These are phyloP conservation scores for Mormyrus hasselquistii DNA, from an alignment of 2,797 vertebrate species.

Conservation along the genomic window DNA sequence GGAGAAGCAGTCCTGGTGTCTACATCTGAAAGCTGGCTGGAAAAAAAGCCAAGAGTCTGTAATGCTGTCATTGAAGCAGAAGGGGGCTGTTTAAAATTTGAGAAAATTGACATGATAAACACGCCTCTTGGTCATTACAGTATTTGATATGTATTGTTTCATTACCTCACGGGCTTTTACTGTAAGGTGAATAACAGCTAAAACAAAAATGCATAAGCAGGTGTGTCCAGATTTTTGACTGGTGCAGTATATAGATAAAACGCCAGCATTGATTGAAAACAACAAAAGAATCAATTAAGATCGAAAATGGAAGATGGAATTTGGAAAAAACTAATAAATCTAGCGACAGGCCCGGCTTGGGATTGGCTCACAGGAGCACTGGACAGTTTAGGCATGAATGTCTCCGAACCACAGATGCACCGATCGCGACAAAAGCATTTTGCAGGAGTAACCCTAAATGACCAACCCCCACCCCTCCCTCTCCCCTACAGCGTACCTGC, in stretches of 20 bases:
- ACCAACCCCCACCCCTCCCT: not conserved
- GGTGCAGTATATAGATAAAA: not conserved
- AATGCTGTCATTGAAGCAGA: not conserved
- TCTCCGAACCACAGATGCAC: not conserved
- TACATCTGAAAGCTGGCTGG: not conserved
- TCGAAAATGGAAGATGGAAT: not conserved
- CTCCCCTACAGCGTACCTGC: constrained; percentile 75
- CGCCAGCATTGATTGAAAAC: not conserved
- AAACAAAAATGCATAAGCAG: not conserved
- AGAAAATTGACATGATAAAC: not conserved
- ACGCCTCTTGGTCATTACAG: not conserved
- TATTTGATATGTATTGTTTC: not conserved
- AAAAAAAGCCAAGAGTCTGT: not conserved
- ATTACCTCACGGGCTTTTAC: not conserved
- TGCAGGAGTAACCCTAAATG: not conserved
- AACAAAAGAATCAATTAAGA: not conserved
- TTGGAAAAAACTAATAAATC: not conserved
- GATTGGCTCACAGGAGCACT: not conserved
- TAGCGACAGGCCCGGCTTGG: not conserved
- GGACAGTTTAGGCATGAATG: not conserved
- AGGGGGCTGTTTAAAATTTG: not conserved
- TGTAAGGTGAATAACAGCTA: not conserved
- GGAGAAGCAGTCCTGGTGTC: not conserved
- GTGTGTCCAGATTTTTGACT: not conserved
- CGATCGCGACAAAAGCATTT: not conserved